A percentile compares a stretch with the other conserved stretches of the same genome.
phyloP scores from a whole-genome alignment of 2,113 vertebrate species.

The Narcine bancroftii region DNA sequence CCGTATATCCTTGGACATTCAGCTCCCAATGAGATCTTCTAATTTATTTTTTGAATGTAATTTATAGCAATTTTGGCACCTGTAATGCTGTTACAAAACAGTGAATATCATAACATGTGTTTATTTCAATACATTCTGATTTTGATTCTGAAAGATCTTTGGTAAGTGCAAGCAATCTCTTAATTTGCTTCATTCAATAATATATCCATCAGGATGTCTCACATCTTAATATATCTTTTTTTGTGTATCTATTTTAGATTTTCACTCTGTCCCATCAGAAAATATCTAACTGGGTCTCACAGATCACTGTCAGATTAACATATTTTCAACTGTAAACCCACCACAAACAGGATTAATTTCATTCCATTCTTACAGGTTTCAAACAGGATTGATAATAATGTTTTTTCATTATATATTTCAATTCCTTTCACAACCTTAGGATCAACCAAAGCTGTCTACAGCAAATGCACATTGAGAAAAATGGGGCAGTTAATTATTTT shows the following conservation, averaged over 20 bases:
- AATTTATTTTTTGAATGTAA: too few species aligned
- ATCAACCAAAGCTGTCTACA: background rate
- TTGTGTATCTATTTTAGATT: background rate
- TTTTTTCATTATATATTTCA: background rate
- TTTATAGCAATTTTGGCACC: too few species aligned
- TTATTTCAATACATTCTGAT: too few species aligned
- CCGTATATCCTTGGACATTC: too few species aligned
- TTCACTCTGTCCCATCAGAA: background rate
- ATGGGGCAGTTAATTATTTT: background rate
- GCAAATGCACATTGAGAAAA: background rate
- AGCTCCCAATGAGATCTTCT: too few species aligned
- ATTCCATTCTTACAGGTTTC: background rate
- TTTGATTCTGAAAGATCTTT: too few species aligned
- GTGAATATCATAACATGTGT: too few species aligned
- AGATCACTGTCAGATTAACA: background rate
- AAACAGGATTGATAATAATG: background rate
- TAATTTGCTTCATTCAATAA: too few species aligned
- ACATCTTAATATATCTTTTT: background rate
- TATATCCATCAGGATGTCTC: too few species aligned
- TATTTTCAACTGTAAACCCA: background rate
- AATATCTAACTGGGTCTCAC: background rate
- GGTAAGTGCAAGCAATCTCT: too few species aligned
- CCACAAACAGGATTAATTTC: background rate
- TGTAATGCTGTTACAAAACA: too few species aligned
- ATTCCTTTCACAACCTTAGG: background rate